phyloP scores from a whole-genome alignment of 2,888 invertebrate species.

The Holacanthella duospinosa region DNA sequence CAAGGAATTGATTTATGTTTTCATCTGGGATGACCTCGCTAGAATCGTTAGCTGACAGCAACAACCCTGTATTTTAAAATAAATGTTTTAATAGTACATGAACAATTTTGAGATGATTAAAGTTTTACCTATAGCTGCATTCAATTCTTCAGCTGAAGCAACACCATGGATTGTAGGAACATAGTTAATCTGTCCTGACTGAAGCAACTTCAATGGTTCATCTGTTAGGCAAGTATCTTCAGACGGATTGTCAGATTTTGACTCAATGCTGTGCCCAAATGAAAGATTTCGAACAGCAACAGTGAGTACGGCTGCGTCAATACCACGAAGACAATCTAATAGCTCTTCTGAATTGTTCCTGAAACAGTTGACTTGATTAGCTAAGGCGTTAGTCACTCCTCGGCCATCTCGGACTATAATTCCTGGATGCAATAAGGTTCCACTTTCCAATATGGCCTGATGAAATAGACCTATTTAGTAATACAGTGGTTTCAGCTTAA shows the following conservation, averaged over 20 bases:
- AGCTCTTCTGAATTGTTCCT: background rate
- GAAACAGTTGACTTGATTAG: background rate
- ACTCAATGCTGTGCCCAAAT: background rate
- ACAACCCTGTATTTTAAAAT: background rate
- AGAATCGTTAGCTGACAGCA: background rate
- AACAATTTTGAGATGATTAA: background rate
- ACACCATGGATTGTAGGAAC: background rate
- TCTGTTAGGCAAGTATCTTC: background rate
- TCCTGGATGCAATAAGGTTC: background rate
- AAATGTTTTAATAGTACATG: background rate
- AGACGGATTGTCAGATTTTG: background rate
- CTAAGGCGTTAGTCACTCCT: no score
- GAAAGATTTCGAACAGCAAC: background rate
- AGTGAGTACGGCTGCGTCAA: background rate
- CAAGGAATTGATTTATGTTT: background rate
- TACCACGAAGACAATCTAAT: background rate
- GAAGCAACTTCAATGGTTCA: background rate
- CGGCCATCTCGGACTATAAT: background rate
- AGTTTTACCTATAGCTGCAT: background rate
- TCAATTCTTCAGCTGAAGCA: background rate
- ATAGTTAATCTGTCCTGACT: background rate
- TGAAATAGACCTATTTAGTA: background rate
- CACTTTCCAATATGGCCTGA: background rate
- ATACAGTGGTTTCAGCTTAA: no score
- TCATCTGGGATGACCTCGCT: background rate